Evolutionary conservation across 2,797 vertebrate species (phyloP), one percentile per base, ranked within the genome.

Genomic region (Schizothorax lantsangensis): DNA sequence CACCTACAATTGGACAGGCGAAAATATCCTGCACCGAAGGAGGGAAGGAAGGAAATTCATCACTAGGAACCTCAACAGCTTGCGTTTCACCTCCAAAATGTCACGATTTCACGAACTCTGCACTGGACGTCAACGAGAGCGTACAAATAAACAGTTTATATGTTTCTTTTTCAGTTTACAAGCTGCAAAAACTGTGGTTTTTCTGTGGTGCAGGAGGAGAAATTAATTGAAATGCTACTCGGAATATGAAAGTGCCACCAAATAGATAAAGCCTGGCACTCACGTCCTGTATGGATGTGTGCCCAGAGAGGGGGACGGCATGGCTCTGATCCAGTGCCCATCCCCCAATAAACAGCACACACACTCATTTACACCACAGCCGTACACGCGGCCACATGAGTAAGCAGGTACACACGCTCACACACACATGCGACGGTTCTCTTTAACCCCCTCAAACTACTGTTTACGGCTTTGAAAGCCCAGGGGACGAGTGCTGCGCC

Each of bases 201-300:
- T 88, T 49, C 84, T 64, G 77, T 73, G 77, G 26, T 73, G 72
- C 91, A 88, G 91, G 92, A 92, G 92, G 93, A 78, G 81, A 90
- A 91, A 92, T 93, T 93, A 92, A 94, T 93, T 94, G 93, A 95
- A 94, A 94, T 92, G 93, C 92, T 93, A 89, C 91, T 90, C 86
- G 90, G 92, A 94, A 90, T 94, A 87, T 88, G 90, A 90, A 92
- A 88, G 90, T 90, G 88, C 84, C 87, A 88, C 85, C 78, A 86
- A 90, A 88, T 79, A 89, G 89, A 89, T 89, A 89, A 87, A 87
- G 88, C 91, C 93, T 94, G 94, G 93, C 93, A 92, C 83, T 79
- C 92, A 91, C 93, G 90, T 91, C 93, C 92, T 91, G 93, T 91
- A 92, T 94, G 93, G 94, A 94, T 93, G 94, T 86, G 93, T 95